These are phyloP conservation scores for Hydractinia symbiolongicarpus DNA, from an alignment of 30 jellyfish, hydroid and myxozoan species.

Conservation along the genomic window DNA sequence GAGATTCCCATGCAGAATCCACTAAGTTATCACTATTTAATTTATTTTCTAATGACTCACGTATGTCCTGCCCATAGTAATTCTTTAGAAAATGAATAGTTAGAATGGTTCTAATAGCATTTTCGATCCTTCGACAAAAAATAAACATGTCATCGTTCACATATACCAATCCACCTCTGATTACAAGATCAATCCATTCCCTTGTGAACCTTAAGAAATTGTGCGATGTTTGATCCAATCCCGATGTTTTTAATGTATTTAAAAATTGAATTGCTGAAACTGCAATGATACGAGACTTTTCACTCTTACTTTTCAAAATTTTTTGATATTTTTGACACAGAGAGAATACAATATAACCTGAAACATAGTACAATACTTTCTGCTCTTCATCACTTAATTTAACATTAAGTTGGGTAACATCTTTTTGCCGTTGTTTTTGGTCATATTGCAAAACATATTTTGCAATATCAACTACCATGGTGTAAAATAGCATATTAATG, in stretches of 20 bases:
- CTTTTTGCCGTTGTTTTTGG: not conserved
- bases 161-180: constrained; percentile 10
- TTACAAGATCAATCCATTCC: constrained; percentile 12
- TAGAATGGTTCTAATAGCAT: constrained; percentile 9
- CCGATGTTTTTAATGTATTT: not conserved
- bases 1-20: not conserved
- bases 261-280: constrained; percentile 12
- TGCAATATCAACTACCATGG: no score
- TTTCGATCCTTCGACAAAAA: constrained; percentile 21
- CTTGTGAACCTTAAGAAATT: constrained; percentile 5
- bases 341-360: constrained; percentile 2
- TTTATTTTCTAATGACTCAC: not conserved
- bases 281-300: constrained; percentile 17
- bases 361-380: constrained; percentile 13
- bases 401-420: not conserved
- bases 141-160: constrained; percentile 11
- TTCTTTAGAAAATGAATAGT: not conserved
- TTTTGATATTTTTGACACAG: not conserved
- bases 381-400: constrained; percentile 19
- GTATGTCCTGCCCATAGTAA: constrained; percentile 3
- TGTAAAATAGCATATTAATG: no score
- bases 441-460: not conserved
- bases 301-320: not conserved
- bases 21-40: constrained; percentile 2
- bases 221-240: not conserved